Conservation (phyloP, 2,797 vertebrate genomes). For the Menidia menidia region DNA sequence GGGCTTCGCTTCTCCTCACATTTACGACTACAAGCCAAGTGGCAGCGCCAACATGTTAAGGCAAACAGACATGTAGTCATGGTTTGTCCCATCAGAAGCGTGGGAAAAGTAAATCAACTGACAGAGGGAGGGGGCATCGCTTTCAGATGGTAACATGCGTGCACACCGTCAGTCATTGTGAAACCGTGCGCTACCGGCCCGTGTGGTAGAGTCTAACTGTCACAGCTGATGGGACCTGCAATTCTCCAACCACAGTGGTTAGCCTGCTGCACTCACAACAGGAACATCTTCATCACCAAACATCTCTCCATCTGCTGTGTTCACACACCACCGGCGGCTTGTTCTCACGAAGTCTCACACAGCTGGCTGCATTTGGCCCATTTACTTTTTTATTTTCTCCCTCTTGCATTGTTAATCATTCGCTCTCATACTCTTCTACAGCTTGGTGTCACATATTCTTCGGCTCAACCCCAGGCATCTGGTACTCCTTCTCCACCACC, state of each 20-base stretch:
- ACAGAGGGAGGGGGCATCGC: constrained; percentile 37
- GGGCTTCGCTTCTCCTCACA: constrained; percentile 25
- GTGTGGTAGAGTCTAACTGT: constrained; percentile 58
- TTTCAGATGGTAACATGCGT: constrained; percentile 27
- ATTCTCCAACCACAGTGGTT: constrained; percentile 54
- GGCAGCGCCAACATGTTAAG: neutral
- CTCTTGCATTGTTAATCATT: constrained; percentile 16
- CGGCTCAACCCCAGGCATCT: too few species aligned
- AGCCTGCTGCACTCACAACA: constrained; percentile 48
- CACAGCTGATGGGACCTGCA: constrained; percentile 61
- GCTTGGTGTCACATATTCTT: neutral
- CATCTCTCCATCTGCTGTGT: constrained; percentile 44
- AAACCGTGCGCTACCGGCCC: constrained; percentile 57
- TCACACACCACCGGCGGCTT: constrained; percentile 52
- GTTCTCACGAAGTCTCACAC: constrained; percentile 65
- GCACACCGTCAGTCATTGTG: constrained; percentile 61
- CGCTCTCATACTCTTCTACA: neutral
- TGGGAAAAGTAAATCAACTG: constrained; percentile 60
- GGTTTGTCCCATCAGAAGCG: constrained; percentile 46
- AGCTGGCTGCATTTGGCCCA: constrained; percentile 51
- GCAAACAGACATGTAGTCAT: constrained; percentile 36
- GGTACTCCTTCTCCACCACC: too few species aligned
- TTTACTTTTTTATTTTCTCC: constrained; percentile 17
- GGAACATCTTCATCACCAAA: constrained; percentile 61
- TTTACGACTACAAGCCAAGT: constrained; percentile 4